Conservation (phyloP, 1,140 invertebrate genomes). For the Aphelinus certus region DNA sequence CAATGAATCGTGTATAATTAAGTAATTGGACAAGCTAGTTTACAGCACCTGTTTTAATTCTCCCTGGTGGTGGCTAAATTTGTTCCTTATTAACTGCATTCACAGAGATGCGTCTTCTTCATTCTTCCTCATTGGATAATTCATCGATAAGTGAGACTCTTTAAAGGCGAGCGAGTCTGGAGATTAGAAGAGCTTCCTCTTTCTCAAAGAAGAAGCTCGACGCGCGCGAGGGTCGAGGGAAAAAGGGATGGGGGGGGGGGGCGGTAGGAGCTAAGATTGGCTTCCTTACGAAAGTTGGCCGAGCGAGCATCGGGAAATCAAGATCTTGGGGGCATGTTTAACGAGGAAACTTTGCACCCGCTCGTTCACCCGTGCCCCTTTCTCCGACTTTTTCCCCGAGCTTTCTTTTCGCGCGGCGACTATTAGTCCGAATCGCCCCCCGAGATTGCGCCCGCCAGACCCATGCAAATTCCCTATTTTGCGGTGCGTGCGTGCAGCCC, state of each 20-base stretch:
- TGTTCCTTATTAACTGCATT: constrained; percentile 12
- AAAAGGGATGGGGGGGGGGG: neutral
- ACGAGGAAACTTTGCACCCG: constrained; percentile 39
- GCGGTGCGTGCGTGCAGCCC: neutral
- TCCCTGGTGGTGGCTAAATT: neutral
- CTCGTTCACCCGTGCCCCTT: neutral
- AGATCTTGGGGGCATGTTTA: constrained; percentile 38
- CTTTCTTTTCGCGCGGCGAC: neutral
- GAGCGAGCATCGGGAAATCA: constrained; percentile 35
- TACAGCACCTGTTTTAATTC: too few species aligned
- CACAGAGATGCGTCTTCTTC: constrained; percentile 2
- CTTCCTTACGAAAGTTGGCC: constrained; percentile 27
- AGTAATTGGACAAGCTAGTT: too few species aligned
- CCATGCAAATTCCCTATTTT: constrained; percentile 25
- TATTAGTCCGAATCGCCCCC: constrained; percentile 19
- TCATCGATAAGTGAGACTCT: constrained; percentile 31
- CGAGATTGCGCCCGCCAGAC: neutral
- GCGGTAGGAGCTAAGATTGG: constrained; percentile 17
- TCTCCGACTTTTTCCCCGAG: neutral
- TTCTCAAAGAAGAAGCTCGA: neutral
- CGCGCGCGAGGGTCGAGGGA: neutral
- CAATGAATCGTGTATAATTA: too few species aligned
- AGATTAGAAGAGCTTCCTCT: neutral
- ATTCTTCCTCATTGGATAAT: constrained; percentile 26
- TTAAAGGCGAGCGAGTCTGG: neutral